Evolutionary conservation across 1,140 invertebrate species (phyloP).

Genomic region (Nomia melanderi): DNA sequence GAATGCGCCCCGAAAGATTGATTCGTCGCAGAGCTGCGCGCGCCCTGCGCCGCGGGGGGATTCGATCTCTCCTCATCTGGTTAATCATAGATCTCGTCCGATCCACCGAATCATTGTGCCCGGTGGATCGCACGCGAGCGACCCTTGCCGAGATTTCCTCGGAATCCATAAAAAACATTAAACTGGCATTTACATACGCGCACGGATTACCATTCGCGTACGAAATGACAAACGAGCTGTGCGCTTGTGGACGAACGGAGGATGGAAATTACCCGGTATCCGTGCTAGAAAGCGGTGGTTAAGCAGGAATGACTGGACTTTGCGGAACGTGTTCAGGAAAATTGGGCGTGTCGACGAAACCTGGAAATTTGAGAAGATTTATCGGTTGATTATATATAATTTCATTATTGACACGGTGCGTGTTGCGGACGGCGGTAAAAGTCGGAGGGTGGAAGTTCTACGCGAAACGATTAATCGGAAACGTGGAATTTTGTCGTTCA

Average conservation of each 20-base stretch:
- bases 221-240: neutral
- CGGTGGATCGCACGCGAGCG: neutral
- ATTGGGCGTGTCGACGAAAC: no score
- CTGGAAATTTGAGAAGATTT: no score
- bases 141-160: neutral
- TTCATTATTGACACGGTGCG: no score
- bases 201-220: neutral
- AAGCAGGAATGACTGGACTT: no score
- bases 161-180: neutral
- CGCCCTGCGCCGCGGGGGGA: slow-evolving; percentile 34
- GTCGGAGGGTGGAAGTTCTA: no score
- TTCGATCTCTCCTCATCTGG: slow-evolving; percentile 32
- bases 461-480: no score
- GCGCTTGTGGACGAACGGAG: neutral
- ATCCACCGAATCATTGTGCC: neutral
- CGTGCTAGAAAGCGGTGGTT: neutral
- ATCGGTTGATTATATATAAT: no score
- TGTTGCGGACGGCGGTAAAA: no score
- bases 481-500: no score
- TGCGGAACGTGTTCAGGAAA: no score
- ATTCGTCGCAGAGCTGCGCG: slow-evolving; percentile 42
- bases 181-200: neutral
- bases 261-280: neutral
- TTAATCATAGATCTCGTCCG: slow-evolving; percentile 45
- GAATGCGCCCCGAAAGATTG: slow-evolving; percentile 31